phyloP scores from a whole-genome alignment of 2,113 vertebrate species.

The Ellobius talpinus region DNA sequence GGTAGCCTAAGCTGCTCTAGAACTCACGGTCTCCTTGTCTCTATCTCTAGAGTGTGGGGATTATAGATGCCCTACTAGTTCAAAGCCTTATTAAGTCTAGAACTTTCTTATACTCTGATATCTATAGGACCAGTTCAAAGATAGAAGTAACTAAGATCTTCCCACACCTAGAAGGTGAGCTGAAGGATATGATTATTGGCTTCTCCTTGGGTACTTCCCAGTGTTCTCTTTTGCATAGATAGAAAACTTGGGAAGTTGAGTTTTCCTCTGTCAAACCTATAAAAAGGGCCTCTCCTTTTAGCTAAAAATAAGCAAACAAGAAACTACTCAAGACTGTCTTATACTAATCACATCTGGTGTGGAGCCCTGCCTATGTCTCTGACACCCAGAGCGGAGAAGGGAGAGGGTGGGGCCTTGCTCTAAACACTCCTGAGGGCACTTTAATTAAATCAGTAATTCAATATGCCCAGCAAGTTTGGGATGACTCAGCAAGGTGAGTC shows the following conservation, averaged over 20 bases:
- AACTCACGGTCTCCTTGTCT: not conserved
- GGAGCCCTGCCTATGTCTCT: not conserved
- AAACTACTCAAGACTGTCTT: not conserved
- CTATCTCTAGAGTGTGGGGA: not conserved
- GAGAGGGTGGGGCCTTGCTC: not conserved
- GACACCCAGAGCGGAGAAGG: not conserved
- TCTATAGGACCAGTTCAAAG: not conserved
- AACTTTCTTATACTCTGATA: not conserved
- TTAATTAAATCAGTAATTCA: slow-evolving; percentile 48
- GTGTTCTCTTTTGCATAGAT: not conserved
- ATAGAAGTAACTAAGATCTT: slow-evolving; percentile 12
- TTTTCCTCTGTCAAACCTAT: slow-evolving; percentile 14
- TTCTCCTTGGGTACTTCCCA: not conserved
- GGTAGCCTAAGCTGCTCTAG: not conserved
- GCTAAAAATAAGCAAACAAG: not conserved
- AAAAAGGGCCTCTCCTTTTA: slow-evolving; percentile 10
- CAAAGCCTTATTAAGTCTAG: not conserved
- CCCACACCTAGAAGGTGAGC: not conserved
- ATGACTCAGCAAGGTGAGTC: slow-evolving; percentile 54
- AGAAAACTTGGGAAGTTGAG: slow-evolving; percentile 42
- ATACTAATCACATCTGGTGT: slow-evolving; percentile 31
- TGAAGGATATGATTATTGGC: not conserved
- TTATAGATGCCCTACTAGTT: not conserved
- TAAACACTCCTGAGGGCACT: slow-evolving; percentile 54
- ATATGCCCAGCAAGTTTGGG: slow-evolving; percentile 35